A percentile compares a stretch with the other conserved stretches of the same genome.
Conservation (phyloP, 2,797 vertebrate genomes). For the Characodon lateralis region DNA sequence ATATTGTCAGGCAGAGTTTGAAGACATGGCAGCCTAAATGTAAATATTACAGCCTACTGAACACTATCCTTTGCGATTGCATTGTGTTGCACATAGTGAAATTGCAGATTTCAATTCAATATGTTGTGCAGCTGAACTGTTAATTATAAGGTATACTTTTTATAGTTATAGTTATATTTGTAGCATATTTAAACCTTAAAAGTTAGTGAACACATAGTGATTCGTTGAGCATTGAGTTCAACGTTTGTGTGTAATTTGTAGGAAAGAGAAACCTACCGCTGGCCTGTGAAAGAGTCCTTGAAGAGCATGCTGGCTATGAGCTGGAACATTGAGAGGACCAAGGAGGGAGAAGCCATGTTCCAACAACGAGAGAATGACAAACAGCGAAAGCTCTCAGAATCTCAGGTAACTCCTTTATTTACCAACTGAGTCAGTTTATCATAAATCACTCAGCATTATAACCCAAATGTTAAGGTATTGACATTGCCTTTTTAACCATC, state of each 20-base stretch:
- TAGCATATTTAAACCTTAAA: too few relatives aligned
- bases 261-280: constrained; percentile 97
- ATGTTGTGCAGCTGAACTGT: too few relatives aligned
- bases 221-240: background rate
- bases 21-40: too few relatives aligned
- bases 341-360: constrained; percentile 89
- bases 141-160: too few relatives aligned
- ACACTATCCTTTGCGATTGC: too few relatives aligned
- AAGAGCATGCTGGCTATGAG: constrained; percentile 95
- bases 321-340: constrained; percentile 95
- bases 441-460: background rate
- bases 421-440: background rate
- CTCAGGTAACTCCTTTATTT: constrained; percentile 81
- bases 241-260: constrained; percentile 58
- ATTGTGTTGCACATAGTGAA: too few relatives aligned
- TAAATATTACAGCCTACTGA: too few relatives aligned
- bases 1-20: too few relatives aligned
- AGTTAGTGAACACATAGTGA: too few relatives aligned
- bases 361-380: constrained; percentile 94
- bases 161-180: too few relatives aligned
- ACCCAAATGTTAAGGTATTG: background rate
- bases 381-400: constrained; percentile 85
- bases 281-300: constrained; percentile 94
- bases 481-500: background rate
- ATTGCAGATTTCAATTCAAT: too few relatives aligned